These are phyloP conservation scores for Centrocercus urophasianus DNA, from an alignment of 2,113 vertebrate genomes.

Conservation along the genomic window DNA sequence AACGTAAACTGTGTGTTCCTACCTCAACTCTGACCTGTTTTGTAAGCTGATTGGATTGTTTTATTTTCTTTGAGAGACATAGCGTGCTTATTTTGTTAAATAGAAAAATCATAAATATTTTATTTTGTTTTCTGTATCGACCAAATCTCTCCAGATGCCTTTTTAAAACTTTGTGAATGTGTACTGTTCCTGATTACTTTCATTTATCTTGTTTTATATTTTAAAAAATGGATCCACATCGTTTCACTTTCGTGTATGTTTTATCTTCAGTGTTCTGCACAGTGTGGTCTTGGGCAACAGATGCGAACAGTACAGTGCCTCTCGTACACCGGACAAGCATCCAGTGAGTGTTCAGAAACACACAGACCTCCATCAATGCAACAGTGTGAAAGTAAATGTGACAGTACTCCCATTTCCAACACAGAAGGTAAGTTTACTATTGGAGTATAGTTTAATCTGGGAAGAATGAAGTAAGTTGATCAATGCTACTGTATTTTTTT, in stretches of 20 bases:
- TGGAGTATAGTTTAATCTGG: neutral
- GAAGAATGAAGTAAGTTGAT: neutral
- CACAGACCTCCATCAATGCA: slow-evolving; percentile 91
- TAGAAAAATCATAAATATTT: neutral
- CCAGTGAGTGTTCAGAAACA: slow-evolving; percentile 89
- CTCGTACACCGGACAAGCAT: slow-evolving; percentile 94
- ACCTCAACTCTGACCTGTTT: neutral
- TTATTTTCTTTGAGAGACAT: neutral
- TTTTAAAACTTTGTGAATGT: neutral
- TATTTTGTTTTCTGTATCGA: neutral
- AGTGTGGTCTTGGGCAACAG: slow-evolving; percentile 96
- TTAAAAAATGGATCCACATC: neutral
- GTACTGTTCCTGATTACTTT: neutral
- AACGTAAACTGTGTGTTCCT: neutral
- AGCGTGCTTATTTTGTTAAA: neutral
- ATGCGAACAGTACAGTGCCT: slow-evolving; percentile 95
- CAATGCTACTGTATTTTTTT: neutral
- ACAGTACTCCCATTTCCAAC: slow-evolving; percentile 89
- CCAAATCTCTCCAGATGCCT: neutral
- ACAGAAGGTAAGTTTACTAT: slow-evolving; percentile 87
- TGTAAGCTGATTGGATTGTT: neutral
- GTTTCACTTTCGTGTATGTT: neutral
- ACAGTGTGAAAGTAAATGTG: slow-evolving; percentile 98
- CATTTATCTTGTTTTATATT: neutral
- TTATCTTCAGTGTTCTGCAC: slow-evolving; percentile 91